These are phyloP conservation scores for Premnoplex brunnescens DNA, from an alignment of 2,797 vertebrate species.

Conservation along the genomic window DNA sequence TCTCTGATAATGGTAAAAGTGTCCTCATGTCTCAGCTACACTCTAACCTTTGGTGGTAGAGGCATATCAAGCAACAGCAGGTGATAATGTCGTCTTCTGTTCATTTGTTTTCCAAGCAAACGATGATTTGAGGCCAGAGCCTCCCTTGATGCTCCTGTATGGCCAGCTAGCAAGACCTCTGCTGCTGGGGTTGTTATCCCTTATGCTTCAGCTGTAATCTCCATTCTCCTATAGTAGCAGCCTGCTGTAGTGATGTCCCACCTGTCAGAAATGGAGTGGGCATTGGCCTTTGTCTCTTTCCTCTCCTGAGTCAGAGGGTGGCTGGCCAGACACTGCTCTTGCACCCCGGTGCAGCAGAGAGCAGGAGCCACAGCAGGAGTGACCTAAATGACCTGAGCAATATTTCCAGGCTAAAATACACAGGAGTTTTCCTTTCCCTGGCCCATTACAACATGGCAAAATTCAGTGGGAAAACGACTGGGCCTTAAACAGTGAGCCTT, in stretches of 20 bases:
- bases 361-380: neutral
- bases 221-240: neutral
- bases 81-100: neutral
- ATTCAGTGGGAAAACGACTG: neutral
- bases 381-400: neutral
- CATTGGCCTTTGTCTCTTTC: neutral
- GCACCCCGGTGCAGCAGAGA: neutral
- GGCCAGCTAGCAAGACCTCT: neutral
- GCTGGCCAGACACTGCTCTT: neutral
- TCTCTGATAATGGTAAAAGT: neutral
- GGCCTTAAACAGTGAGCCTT: neutral
- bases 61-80: neutral
- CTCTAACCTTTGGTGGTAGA: neutral
- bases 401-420: neutral
- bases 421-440: neutral
- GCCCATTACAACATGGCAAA: neutral
- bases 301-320: fast-evolving
- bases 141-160: neutral
- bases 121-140: neutral
- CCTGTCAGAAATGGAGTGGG: neutral
- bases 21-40: neutral
- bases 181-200: neutral
- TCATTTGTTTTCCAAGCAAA: neutral
- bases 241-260: neutral
- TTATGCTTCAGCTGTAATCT: neutral